phyloP scores from a whole-genome alignment of 64 coral and sea anemone genomes.

The Astreopora myriophthalma region DNA sequence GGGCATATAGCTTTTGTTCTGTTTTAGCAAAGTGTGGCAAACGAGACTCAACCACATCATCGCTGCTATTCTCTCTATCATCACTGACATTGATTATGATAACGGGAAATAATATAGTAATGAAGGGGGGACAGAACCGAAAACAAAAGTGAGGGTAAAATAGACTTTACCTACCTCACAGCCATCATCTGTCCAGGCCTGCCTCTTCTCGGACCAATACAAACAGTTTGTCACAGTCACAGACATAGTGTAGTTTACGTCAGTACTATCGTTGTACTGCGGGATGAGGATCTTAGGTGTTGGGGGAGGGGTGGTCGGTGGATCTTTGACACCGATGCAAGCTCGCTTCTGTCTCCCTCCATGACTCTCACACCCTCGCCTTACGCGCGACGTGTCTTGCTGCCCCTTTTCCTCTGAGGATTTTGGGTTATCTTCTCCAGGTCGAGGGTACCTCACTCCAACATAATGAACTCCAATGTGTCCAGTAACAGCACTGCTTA shows the following conservation, averaged over 20 bases:
- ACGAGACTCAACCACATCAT: too few species aligned
- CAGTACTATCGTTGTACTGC: slow-evolving; percentile 60
- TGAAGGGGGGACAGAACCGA: too few species aligned
- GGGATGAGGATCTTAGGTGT: slow-evolving; percentile 63
- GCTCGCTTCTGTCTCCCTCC: slow-evolving; percentile 72
- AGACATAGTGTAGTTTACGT: slow-evolving; percentile 87
- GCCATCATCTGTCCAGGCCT: slow-evolving; percentile 81
- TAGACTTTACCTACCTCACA: slow-evolving; percentile 54
- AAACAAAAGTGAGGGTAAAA: neutral
- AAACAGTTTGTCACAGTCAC: slow-evolving; percentile 68
- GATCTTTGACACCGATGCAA: slow-evolving; percentile 86
- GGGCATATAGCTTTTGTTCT: too few species aligned
- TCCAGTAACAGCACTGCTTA: slow-evolving; percentile 71
- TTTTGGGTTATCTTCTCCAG: neutral
- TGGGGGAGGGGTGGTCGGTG: slow-evolving; percentile 79
- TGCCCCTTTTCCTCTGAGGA: neutral
- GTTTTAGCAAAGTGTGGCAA: too few species aligned
- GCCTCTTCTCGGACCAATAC: slow-evolving; percentile 71
- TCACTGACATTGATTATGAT: too few species aligned
- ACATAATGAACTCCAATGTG: slow-evolving; percentile 78
- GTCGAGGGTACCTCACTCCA: slow-evolving; percentile 55
- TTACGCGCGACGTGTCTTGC: slow-evolving; percentile 20
- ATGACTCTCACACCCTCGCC: slow-evolving; percentile 61
- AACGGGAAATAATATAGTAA: too few species aligned
- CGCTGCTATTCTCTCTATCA: too few species aligned